A percentile compares a stretch with the other conserved stretches of the same genome.
Evolutionary conservation across 2,113 vertebrate genomes (phyloP).

Genomic region (Silurus meridionalis): DNA sequence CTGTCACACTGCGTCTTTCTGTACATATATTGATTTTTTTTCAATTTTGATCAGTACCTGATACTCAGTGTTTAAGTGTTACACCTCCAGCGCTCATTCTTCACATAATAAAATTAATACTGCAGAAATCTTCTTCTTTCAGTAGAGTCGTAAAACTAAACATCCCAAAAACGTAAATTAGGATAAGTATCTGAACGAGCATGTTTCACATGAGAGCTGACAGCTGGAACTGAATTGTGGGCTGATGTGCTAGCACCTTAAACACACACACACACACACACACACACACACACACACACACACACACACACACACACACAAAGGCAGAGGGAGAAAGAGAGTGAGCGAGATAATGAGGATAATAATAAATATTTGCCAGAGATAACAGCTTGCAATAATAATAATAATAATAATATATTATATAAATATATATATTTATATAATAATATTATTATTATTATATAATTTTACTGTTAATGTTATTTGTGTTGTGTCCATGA

Average conservation of each 20-base stretch:
- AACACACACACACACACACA: not conserved
- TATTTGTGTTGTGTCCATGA: too few relatives aligned
- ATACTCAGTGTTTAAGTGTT: constrained; percentile 65
- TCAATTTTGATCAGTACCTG: constrained; percentile 44
- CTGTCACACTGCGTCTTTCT: not conserved
- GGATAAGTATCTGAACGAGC: constrained; percentile 45
- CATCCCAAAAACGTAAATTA: constrained; percentile 45
- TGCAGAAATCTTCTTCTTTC: constrained; percentile 44
- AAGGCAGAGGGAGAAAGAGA: not conserved
- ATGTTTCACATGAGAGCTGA: constrained; percentile 42
- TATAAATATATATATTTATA: not conserved
- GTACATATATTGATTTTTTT: not conserved
- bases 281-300: constrained; percentile 14
- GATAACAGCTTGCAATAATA: not conserved
- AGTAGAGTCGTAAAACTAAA: constrained; percentile 45
- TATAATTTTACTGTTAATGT: too few relatives aligned
- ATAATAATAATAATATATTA: not conserved
- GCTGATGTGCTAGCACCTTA: not conserved
- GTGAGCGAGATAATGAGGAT: not conserved
- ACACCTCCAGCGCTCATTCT: constrained; percentile 57
- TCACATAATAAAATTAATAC: constrained; percentile 61
- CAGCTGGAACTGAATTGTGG: constrained; percentile 35
- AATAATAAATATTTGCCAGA: not conserved
- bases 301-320: constrained; percentile 28
- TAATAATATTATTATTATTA: too few relatives aligned